Evolutionary conservation across 2,888 invertebrate species (phyloP).

Genomic region (Embidobia sp.): DNA sequence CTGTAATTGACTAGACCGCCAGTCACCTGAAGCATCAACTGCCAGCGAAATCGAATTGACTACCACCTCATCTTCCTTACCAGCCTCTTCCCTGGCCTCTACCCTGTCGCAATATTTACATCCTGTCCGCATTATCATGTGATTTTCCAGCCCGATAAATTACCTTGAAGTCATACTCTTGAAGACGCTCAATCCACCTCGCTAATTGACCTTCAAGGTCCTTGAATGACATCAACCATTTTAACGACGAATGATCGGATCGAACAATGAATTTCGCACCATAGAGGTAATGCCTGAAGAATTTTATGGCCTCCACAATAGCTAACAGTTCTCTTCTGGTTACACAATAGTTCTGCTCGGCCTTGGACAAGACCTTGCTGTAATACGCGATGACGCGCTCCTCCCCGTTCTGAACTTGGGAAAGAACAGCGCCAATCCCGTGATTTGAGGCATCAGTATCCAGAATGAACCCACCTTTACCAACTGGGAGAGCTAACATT

Average conservation of each 20-base stretch:
- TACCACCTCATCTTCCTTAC: not conserved
- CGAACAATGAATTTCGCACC: slow-evolving; percentile 17
- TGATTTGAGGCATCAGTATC: slow-evolving; percentile 57
- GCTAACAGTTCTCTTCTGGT: slow-evolving; percentile 68
- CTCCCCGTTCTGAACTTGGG: slow-evolving; percentile 56
- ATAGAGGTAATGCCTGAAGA: slow-evolving; percentile 21
- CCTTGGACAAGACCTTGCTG: slow-evolving; percentile 35
- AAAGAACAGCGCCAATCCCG: slow-evolving; percentile 55
- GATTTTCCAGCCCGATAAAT: slow-evolving; percentile 65
- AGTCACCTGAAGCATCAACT: not conserved
- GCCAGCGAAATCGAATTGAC: slow-evolving; percentile 11
- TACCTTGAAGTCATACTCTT: slow-evolving; percentile 70
- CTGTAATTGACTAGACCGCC: slow-evolving; percentile 7
- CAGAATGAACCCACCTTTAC: slow-evolving; percentile 5
- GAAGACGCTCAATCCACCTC: slow-evolving; percentile 72
- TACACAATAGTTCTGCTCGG: slow-evolving; percentile 67
- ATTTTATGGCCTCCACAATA: not conserved
- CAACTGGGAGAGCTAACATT: slow-evolving; percentile 1
- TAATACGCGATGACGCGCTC: slow-evolving; percentile 68
- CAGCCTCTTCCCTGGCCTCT: not conserved
- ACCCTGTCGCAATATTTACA: slow-evolving; percentile 42
- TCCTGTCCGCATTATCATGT: slow-evolving; percentile 66
- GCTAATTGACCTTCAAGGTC: slow-evolving; percentile 74
- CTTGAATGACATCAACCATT: slow-evolving; percentile 73
- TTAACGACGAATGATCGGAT: slow-evolving; percentile 66